These are phyloP conservation scores for Porites lutea DNA, from an alignment of 64 coral and sea anemone species.

Conservation along the genomic window DNA sequence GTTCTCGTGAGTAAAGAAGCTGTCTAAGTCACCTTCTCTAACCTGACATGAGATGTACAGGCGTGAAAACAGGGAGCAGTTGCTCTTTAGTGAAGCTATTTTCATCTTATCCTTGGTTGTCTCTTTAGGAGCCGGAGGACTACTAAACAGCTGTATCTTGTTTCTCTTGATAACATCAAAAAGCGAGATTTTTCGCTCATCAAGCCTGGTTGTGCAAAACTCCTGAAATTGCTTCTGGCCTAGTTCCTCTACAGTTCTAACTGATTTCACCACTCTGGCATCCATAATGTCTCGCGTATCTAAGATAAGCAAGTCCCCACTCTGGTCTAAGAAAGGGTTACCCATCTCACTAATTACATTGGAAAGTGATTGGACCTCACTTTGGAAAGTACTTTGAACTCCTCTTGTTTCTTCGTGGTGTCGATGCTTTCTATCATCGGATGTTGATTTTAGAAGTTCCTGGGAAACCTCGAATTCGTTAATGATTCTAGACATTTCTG, in stretches of 20 bases:
- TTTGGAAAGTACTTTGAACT: slow-evolving; percentile 6
- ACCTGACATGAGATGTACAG: slow-evolving; percentile 57
- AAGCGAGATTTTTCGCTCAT: slow-evolving; percentile 39
- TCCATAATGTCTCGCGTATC: slow-evolving; percentile 28
- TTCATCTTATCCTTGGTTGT: slow-evolving; percentile 39
- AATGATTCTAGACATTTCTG: neutral
- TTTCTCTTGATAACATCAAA: slow-evolving; percentile 49
- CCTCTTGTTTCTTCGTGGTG: slow-evolving; percentile 41
- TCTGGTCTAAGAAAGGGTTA: slow-evolving; percentile 44
- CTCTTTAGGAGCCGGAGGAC: slow-evolving; percentile 21
- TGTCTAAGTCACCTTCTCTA: slow-evolving; percentile 39
- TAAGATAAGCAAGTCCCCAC: slow-evolving; percentile 32
- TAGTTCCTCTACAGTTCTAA: neutral
- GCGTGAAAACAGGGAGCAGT: slow-evolving; percentile 50
- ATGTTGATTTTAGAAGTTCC: neutral
- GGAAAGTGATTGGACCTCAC: slow-evolving; percentile 14
- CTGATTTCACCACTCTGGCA: neutral
- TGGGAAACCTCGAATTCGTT: slow-evolving; percentile 5
- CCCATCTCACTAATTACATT: slow-evolving; percentile 50
- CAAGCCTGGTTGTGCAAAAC: slow-evolving; percentile 35
- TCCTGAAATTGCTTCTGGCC: slow-evolving; percentile 40
- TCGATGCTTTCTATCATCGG: too few species aligned
- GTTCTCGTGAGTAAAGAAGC: slow-evolving; percentile 62
- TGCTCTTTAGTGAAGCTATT: slow-evolving; percentile 64
- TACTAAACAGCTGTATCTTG: slow-evolving; percentile 42